Conservation (phyloP, 1,140 invertebrate genomes). For the Drosophila yakuba region DNA sequence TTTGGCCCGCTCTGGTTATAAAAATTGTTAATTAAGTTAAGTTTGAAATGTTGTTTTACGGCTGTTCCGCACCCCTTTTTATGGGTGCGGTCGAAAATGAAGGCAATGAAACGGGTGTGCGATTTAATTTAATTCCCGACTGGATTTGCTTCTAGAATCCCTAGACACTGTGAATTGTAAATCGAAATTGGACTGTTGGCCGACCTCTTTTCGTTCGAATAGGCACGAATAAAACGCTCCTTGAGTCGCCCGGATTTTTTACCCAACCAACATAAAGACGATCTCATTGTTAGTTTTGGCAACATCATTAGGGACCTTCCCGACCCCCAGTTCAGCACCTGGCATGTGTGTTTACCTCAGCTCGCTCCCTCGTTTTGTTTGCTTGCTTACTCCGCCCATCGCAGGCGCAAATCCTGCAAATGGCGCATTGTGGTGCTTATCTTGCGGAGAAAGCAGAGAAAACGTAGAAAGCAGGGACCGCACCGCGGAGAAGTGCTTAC, state of each 20-base stretch:
- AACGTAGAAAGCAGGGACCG: conserved; percentile 11
- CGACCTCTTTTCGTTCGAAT: background rate
- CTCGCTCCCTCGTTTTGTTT: conserved; percentile 53
- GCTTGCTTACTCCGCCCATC: conserved; percentile 41
- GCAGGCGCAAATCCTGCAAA: conserved; percentile 60
- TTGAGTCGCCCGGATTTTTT: conserved; percentile 23
- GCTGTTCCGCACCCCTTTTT: conserved; percentile 37
- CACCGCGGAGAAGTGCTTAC: conserved; percentile 61
- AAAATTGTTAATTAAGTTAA: conserved; percentile 75
- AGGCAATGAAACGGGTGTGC: conserved; percentile 34
- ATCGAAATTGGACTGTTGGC: conserved; percentile 10
- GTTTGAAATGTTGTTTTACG: conserved; percentile 69
- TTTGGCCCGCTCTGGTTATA: conserved; percentile 48
- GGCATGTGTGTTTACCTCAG: conserved; percentile 1
- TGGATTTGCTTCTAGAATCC: conserved; percentile 5
- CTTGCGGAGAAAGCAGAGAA: conserved; percentile 15
- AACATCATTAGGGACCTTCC: conserved; percentile 58
- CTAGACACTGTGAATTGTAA: background rate
- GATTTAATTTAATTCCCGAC: conserved; percentile 30
- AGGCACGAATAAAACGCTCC: background rate
- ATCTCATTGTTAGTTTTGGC: conserved; percentile 26
- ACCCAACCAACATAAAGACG: background rate
- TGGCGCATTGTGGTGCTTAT: conserved; percentile 69
- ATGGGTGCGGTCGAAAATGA: conserved; percentile 41
- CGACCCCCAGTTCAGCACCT: conserved; percentile 33